phyloP scores from a whole-genome alignment of 2,113 vertebrate species.

The Cyanoderma ruficeps region DNA sequence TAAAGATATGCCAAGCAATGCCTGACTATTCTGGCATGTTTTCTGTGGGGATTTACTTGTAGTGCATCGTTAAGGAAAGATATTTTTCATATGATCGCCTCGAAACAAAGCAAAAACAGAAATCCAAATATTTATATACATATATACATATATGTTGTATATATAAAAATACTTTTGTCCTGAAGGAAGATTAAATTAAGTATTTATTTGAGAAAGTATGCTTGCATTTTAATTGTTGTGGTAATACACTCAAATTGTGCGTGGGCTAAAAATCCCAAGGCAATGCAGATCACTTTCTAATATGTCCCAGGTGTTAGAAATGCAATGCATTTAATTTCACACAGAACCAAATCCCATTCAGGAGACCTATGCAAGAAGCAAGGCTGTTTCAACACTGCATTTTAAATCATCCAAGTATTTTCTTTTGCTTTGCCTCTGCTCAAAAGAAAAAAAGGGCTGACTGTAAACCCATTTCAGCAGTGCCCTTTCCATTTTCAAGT shows the following conservation, averaged over 20 bases:
- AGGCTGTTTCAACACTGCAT: background rate
- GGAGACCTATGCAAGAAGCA: constrained; percentile 15
- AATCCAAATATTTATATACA: background rate
- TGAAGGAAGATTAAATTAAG: background rate
- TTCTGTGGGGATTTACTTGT: constrained; percentile 49
- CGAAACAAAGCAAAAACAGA: background rate
- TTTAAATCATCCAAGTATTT: constrained; percentile 39
- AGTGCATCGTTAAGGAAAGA: constrained; percentile 25
- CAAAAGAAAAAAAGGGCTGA: background rate
- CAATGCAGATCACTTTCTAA: constrained; percentile 49
- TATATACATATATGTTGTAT: too few relatives aligned
- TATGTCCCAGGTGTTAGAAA: constrained; percentile 38
- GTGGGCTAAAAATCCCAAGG: constrained; percentile 34
- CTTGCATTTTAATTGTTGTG: constrained; percentile 47
- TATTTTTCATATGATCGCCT: constrained; percentile 6
- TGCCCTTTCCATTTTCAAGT: background rate
- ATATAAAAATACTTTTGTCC: background rate
- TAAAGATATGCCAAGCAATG: constrained; percentile 69
- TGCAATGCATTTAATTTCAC: constrained; percentile 58
- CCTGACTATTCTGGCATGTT: constrained; percentile 57
- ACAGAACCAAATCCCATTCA: constrained; percentile 59
- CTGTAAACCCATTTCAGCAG: background rate
- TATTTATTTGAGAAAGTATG: background rate
- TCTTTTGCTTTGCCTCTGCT: background rate
- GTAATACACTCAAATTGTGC: constrained; percentile 26